Percentiles rank a stretch among this genome's conserved stretches.
phyloP scores from a whole-genome alignment of 2,888 invertebrate genomes.

The Syrphus vitripennis region DNA sequence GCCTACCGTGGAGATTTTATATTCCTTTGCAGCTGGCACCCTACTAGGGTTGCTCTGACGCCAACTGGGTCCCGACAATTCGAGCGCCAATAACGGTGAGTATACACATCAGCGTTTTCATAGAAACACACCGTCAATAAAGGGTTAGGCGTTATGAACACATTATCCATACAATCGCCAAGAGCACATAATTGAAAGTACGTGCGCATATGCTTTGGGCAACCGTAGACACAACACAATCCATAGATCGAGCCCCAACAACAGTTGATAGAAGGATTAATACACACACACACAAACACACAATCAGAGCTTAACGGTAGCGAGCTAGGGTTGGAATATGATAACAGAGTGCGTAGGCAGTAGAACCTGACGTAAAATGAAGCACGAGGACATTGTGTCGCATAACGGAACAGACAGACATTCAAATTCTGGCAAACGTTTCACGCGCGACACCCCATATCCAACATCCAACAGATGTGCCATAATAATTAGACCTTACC shows the following conservation, averaged over 20 bases:
- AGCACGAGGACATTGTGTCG: conserved; percentile 5
- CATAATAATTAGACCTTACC: conserved; percentile 55
- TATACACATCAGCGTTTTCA: background rate
- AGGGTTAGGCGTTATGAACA: conserved; percentile 33
- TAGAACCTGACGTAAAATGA: conserved; percentile 38
- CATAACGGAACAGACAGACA: conserved; percentile 30
- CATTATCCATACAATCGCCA: conserved; percentile 45
- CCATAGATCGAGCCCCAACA: background rate
- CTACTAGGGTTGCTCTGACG: background rate
- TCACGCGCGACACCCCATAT: background rate
- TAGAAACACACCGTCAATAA: background rate
- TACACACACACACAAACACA: too few relatives aligned
- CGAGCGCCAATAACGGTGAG: background rate
- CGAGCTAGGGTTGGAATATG: background rate
- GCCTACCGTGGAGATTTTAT: background rate
- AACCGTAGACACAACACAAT: background rate
- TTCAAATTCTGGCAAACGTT: conserved; percentile 44
- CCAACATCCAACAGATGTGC: conserved; percentile 18
- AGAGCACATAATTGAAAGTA: conserved; percentile 47
- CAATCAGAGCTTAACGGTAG: conserved; percentile 2
- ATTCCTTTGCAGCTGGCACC: background rate
- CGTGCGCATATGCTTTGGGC: conserved; percentile 9
- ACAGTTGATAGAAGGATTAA: conserved; percentile 18
- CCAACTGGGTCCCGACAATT: background rate
- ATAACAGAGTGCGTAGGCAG: background rate